phyloP scores from a whole-genome alignment of 2,888 invertebrate genomes.

The Caenorhabditis doughertyi region DNA sequence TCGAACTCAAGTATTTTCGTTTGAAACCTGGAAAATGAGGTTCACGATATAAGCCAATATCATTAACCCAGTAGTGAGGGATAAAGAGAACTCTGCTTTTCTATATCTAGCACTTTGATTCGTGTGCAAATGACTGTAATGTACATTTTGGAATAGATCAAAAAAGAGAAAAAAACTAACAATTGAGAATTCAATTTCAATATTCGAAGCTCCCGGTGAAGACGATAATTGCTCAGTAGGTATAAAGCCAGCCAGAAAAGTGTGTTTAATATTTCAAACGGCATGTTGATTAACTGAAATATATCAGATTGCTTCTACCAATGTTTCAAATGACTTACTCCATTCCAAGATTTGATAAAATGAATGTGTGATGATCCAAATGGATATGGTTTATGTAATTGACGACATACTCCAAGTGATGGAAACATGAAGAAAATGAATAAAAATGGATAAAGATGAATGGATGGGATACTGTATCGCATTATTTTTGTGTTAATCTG shows the following conservation, averaged over 20 bases:
- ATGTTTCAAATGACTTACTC: slow-evolving; percentile 3
- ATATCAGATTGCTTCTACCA: too few species aligned
- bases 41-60: not conserved
- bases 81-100: slow-evolving; percentile 10
- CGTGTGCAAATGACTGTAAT: not conserved
- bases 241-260: slow-evolving; percentile 8
- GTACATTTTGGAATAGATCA: too few species aligned
- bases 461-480: slow-evolving; percentile 1
- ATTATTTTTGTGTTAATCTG: slow-evolving; percentile 24
- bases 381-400: slow-evolving; percentile 7
- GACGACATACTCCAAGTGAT: slow-evolving; percentile 37
- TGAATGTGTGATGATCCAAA: slow-evolving; percentile 31
- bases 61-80: not conserved
- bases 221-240: not conserved
- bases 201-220: not conserved
- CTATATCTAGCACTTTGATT: slow-evolving; percentile 18
- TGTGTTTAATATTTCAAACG: slow-evolving; percentile 12
- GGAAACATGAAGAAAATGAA: slow-evolving; percentile 36
- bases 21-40: not conserved
- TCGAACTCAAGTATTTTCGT: not conserved
- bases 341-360: slow-evolving; percentile 20
- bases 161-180: too few species aligned
- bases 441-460: slow-evolving; percentile 11
- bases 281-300: slow-evolving; percentile 5
- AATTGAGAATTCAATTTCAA: slow-evolving; percentile 1